These are phyloP conservation scores for Stichopus chloronotus DNA, from an alignment of 35 echinoderm and acorn worm species.

Conservation along the genomic window DNA sequence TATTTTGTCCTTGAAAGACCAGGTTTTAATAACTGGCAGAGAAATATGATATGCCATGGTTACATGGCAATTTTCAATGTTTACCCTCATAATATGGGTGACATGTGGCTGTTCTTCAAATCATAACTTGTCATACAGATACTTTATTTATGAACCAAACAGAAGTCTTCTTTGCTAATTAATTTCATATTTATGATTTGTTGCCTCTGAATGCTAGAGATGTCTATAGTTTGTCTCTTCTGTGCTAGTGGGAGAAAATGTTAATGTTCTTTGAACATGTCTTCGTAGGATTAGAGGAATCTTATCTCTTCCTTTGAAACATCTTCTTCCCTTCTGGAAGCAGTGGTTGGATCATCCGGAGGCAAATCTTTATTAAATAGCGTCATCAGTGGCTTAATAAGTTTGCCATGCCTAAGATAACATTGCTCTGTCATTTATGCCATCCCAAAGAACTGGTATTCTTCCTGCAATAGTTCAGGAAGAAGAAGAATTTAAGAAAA, in stretches of 20 bases:
- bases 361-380: conserved; percentile 4
- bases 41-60: conserved; percentile 2
- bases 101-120: background rate
- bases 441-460: no score
- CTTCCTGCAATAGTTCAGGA: no score
- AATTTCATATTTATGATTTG: conserved; percentile 48
- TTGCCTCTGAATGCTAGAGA: background rate
- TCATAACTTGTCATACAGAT: conserved; percentile 38
- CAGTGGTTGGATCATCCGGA: background rate
- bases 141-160: background rate
- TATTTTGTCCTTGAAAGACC: background rate
- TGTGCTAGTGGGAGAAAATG: background rate
- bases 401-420: background rate
- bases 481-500: no score
- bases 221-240: background rate
- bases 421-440: background rate
- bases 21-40: background rate
- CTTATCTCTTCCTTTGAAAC: background rate
- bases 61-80: conserved; percentile 12
- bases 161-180: conserved; percentile 12
- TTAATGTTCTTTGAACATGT: background rate
- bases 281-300: background rate
- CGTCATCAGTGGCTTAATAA: background rate
- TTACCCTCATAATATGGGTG: background rate
- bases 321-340: background rate